Evolutionary conservation across 2,888 invertebrate species (phyloP), one percentile per base, ranked within the genome.

Genomic region (Minunthozetes semirufus): DNA sequence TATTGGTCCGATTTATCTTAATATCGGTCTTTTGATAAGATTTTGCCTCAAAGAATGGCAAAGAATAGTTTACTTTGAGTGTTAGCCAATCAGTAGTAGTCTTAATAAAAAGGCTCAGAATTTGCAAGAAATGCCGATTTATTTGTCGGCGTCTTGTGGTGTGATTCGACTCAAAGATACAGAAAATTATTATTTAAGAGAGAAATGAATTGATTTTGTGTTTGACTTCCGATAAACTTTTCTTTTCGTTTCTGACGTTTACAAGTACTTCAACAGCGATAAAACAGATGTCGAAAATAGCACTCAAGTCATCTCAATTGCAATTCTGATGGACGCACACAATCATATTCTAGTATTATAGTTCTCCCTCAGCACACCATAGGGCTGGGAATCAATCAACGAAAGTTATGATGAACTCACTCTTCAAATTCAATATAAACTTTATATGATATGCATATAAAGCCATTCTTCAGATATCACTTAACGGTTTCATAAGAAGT

Each of bases 201-300:
- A 50, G 22, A 56, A 56, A 53, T 53, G 53, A 53, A 56, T 19
- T 56, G 56, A 56, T 25, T 56, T 22, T 56, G 56, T 56, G 56
- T 56, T 56, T 56, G 56, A 56, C 56, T 56, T 56, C 56, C 56
- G 56, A 56, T 56, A 56, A 56, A 56, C 25, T 56, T 56, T 56
- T 19, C 19, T 22, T 25, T 22, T 5, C 5, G 22, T 4, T 56
- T 25, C 11, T 56, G 56, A 56, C 56, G 25, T 56, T 56, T 56
- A 56, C 56, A 25, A 53, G 56, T 25, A 56, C 19, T 56, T 5
- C 5, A 11, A 42, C 56, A 25, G 56, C 56, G 56, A 56, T 56
- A 56, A 56, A 56, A 56, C 56, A 56, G 56, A 56, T 56, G 56
- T 56, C 25, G 56, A 56, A 19, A 56, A 56, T 56, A n/a, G n/a